Evolutionary conservation across 2,888 invertebrate species (phyloP).

Genomic region (Diarsia rubi): DNA sequence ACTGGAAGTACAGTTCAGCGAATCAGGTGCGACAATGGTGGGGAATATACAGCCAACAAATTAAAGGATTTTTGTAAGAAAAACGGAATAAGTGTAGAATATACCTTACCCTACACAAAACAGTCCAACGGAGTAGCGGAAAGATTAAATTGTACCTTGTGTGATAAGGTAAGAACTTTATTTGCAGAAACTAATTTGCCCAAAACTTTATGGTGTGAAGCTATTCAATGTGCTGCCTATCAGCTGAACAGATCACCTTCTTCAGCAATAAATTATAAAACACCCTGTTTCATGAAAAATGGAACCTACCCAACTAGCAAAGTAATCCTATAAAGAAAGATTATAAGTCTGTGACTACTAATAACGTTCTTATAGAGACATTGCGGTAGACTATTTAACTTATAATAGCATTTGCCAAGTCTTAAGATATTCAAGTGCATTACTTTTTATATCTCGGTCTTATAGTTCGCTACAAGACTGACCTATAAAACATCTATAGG

Average conservation of each 20-base stretch:
- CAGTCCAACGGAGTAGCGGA: constrained; percentile 1
- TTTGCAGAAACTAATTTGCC: constrained; percentile 3
- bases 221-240: constrained; percentile 2
- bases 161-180: constrained; percentile 1
- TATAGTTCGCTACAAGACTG: no score
- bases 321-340: no score
- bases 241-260: constrained; percentile 8
- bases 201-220: constrained; percentile 7
- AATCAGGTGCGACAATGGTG: background rate
- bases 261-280: constrained; percentile 6
- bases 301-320: no score
- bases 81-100: background rate
- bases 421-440: no score
- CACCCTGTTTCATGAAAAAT: constrained; percentile 5
- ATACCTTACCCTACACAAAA: constrained; percentile 1
- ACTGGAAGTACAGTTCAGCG: background rate
- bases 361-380: no score
- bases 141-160: background rate
- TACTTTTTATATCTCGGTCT: no score
- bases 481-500: no score
- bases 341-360: no score
- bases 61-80: background rate
- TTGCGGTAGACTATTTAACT: no score
- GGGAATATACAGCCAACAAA: background rate
- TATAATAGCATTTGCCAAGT: no score